Conservation (phyloP, 2,113 vertebrate genomes). For the Psephotus haematonotus region DNA sequence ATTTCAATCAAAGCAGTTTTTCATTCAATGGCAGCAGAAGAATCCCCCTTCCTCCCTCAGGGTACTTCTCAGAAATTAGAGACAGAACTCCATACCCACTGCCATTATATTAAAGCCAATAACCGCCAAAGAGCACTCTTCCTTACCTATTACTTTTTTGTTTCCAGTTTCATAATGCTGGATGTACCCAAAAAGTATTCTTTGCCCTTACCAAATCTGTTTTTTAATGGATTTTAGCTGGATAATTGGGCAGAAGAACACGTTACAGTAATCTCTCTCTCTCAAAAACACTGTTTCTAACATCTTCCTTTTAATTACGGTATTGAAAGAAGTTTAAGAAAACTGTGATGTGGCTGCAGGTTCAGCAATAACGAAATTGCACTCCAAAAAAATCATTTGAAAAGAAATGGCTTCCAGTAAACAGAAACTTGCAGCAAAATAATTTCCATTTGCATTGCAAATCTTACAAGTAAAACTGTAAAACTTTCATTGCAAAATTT, state of each 20-base stretch:
- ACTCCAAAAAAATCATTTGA: not conserved
- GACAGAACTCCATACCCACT: not conserved
- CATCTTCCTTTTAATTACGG: constrained; percentile 9
- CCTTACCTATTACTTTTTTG: not conserved
- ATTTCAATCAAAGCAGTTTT: not conserved
- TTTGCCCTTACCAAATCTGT: not conserved
- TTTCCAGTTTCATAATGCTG: not conserved
- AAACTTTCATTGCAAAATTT: not conserved
- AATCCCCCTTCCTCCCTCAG: not conserved
- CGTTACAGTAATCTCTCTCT: not conserved
- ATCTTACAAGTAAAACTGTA: not conserved
- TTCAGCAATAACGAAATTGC: not conserved
- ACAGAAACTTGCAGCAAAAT: not conserved
- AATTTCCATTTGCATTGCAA: constrained; percentile 42
- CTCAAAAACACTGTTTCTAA: not conserved
- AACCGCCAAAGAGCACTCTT: not conserved
- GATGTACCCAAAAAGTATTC: not conserved
- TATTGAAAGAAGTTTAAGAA: not conserved
- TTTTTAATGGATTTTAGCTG: not conserved
- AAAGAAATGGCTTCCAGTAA: not conserved
- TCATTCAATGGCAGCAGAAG: not conserved
- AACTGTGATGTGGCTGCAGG: not conserved
- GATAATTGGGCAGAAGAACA: not conserved
- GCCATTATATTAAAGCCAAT: not conserved
- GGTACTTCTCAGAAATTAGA: not conserved